Conservation (phyloP, 2,888 invertebrate species). For the Neria commutata region DNA sequence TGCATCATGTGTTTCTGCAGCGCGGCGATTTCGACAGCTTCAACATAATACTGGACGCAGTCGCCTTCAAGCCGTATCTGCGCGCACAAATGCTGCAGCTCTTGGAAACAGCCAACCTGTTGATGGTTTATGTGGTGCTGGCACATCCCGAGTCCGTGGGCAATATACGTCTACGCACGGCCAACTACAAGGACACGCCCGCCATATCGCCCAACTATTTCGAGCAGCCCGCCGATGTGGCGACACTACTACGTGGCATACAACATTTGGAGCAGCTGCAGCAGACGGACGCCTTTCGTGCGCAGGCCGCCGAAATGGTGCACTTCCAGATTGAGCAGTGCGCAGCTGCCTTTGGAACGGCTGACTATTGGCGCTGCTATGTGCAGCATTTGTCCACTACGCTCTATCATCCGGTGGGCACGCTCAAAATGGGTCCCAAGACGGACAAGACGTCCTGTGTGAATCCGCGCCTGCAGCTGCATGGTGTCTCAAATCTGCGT, state of each 20-base stretch:
- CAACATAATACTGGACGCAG: conserved; percentile 10
- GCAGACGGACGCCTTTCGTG: conserved; percentile 59
- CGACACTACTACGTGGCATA: conserved; percentile 64
- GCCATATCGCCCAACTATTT: conserved; percentile 73
- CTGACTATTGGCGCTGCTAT: conserved; percentile 72
- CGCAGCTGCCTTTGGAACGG: conserved; percentile 38
- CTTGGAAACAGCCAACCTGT: conserved; percentile 40
- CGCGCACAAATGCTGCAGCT: neutral
- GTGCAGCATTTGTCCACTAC: conserved; percentile 69
- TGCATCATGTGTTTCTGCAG: conserved; percentile 59
- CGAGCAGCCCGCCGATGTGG: conserved; percentile 66
- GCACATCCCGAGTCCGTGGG: conserved; percentile 65
- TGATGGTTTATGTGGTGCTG: conserved; percentile 60
- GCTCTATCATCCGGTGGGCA: conserved; percentile 73
- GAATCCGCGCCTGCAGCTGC: conserved; percentile 69
- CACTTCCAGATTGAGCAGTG: conserved; percentile 45
- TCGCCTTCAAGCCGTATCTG: too few species aligned
- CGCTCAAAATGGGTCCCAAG: conserved; percentile 74
- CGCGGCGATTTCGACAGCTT: conserved; percentile 34
- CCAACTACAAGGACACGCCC: conserved; percentile 67
- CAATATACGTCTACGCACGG: conserved; percentile 63
- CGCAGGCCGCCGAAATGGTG: conserved; percentile 46
- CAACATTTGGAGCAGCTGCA: conserved; percentile 55
- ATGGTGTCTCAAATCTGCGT: conserved; percentile 69
- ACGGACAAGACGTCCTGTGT: conserved; percentile 71